These are phyloP conservation scores for Vandiemenella viatica DNA, from an alignment of 2,888 invertebrate species.

Conservation along the genomic window DNA sequence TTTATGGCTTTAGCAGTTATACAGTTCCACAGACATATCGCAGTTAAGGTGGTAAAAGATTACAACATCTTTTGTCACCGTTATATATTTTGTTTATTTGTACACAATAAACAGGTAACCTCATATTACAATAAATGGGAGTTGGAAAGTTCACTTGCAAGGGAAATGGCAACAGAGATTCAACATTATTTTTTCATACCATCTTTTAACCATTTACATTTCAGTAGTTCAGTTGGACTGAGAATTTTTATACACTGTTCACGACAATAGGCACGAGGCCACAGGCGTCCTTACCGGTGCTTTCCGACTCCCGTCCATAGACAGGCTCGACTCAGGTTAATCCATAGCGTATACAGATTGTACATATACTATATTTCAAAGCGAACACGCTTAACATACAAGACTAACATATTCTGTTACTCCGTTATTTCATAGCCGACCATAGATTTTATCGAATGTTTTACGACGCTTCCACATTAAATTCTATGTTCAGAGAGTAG, in stretches of 20 bases:
- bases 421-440: not conserved
- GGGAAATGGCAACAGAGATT: not conserved
- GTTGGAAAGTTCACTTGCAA: not conserved
- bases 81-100: constrained; percentile 1
- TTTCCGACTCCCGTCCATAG: constrained; percentile 1
- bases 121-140: not conserved
- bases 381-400: too few relatives aligned
- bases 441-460: not conserved
- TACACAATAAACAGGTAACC: constrained; percentile 2
- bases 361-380: constrained; percentile 2
- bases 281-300: not conserved
- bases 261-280: not conserved
- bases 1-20: constrained; percentile 3
- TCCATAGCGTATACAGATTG: constrained; percentile 2
- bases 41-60: not conserved
- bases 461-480: not conserved
- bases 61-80: not conserved
- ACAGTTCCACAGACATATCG: constrained; percentile 1
- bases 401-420: too few relatives aligned
- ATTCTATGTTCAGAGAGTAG: not conserved
- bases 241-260: not conserved
- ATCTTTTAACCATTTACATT: not conserved
- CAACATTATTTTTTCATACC: not conserved
- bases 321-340: constrained; percentile 4
- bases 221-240: too few relatives aligned